Evolutionary conservation across 2,113 vertebrate species (phyloP), one percentile per base, ranked within the genome.

Genomic region (Neodontobutis hainanensis): DNA sequence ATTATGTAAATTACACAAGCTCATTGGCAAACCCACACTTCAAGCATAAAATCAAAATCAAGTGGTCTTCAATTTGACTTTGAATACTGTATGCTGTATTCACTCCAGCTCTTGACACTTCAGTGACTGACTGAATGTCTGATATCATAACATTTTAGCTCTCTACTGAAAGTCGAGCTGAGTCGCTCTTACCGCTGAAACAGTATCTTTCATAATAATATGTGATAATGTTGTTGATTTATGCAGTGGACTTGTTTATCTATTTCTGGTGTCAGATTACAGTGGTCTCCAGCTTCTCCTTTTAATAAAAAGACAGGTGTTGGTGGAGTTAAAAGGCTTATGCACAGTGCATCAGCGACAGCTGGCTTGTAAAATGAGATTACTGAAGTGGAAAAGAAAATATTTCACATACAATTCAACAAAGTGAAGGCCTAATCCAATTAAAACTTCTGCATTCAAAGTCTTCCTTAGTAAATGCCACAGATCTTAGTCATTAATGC

Each of bases 351-450:
- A n/a, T 55, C 51, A 55, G 12, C 15, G 52, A 38, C 52, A 55
- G 52, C 52, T 38, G 52, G 52, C 35, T n/a, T 36, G 52, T 55
- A 55, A 12, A 36, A 55, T 55, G 52, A 55, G 52, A 55, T 34
- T 38, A 14, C 34, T 36, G 52, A 55, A 38, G 52, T 55, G 34
- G 32, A 55, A 55, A 53, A 55, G 11, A 36, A 34, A 53, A 38
- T 55, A 55, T 36, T 36, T 55, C 52, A 53, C 51, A 53, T 34
- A 34, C 51, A 11, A 53, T 32, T 53, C 50, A 7, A 55, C 34
- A 55, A n/a, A 14, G 52, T 55, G 32, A 55, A n/a, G 12, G 52
- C 38, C 34, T 34, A 55, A 55, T 36, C 11, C 34, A 55, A 12
- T 38, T 55, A 55, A 36, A 55, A 55, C 34, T 36, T 36, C 6